Evolutionary conservation across 2,113 vertebrate species (phyloP).

Genomic region (Thermophis baileyi): DNA sequence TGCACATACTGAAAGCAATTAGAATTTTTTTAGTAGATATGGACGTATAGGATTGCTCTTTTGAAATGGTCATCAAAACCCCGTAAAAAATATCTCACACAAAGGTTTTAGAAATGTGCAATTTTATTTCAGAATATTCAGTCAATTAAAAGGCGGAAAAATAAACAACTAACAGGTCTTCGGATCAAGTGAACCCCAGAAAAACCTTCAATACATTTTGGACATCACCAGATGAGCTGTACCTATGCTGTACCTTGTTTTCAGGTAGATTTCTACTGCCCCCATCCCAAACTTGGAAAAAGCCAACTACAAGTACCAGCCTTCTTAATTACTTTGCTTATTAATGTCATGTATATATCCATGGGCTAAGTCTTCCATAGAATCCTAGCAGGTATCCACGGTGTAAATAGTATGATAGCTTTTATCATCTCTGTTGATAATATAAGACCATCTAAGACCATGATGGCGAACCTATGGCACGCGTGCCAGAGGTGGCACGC

Average conservation of each 20-base stretch:
- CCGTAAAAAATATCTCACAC: not conserved
- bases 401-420: conserved; percentile 36
- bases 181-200: not conserved
- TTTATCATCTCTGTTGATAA: conserved; percentile 49
- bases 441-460: conserved; percentile 30
- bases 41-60: not conserved
- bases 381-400: conserved; percentile 17
- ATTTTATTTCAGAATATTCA: not conserved
- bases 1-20: not conserved
- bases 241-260: conserved; percentile 43
- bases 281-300: conserved; percentile 19
- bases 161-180: not conserved
- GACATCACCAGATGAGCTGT: conserved; percentile 35
- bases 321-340: conserved; percentile 47
- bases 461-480: too few relatives aligned
- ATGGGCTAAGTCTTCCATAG: conserved; percentile 34
- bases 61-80: not conserved
- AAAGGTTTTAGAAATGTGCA: not conserved
- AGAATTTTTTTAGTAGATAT: not conserved
- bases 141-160: not conserved
- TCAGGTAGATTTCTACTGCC: conserved; percentile 13
- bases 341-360: not conserved
- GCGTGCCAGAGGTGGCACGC: too few relatives aligned
- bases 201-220: not conserved
- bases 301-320: not conserved